Base-by-base conservation (phyloP, 2,797 vertebrate genomes). In the Emydoidea blandingii region DNA sequence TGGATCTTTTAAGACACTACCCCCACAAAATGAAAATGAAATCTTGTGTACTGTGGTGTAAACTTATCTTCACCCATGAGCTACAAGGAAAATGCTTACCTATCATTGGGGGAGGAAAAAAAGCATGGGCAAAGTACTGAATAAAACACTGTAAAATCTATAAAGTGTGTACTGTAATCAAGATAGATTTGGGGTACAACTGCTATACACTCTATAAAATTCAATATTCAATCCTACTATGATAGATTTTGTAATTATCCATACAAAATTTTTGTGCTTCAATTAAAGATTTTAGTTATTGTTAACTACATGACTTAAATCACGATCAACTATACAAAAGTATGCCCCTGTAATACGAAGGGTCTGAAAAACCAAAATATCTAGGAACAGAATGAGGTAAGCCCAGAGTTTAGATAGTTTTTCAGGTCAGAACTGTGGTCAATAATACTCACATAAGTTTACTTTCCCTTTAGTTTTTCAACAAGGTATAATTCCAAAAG, bases 341-440 rank as follows among this genome's bases (percentile, higher is more conserved):
- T 65, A 65, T n/a, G 15, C 14, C 59, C 7, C 14, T 65, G 31
- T 18, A 65, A 65, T 8, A 65, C 8, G 16, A n/a, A 65, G 34
- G 62, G 27, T 6, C 15, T 49, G 84, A 74, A 49, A 8, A 12
- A 74, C 14, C 37, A 62, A 47, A 80, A 15, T 41, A 29, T 23
- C 1, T 11, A 4, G 72, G 78, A 80, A 23, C 9, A 50, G 49
- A 8, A 1, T 0, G 2, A 0, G 0, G 44, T 8, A 11, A 56
- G 4, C 8, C 3, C 16, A n/a, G 34, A 65, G 16, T 65, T 65
- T 65, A 65, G 14, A n/a, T 7, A 18, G 34, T 12, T 57, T 57
- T 57, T 29, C 56, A 57, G 56, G 10, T 57, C 56, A 57, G 27
- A 57, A 57, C 23, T 57, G 65, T 44, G 82, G 25, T 68, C 44